Percentiles rank a stretch among this genome's conserved stretches.
Conservation (phyloP, 2,888 invertebrate genomes). For the Epinotia ramella region DNA sequence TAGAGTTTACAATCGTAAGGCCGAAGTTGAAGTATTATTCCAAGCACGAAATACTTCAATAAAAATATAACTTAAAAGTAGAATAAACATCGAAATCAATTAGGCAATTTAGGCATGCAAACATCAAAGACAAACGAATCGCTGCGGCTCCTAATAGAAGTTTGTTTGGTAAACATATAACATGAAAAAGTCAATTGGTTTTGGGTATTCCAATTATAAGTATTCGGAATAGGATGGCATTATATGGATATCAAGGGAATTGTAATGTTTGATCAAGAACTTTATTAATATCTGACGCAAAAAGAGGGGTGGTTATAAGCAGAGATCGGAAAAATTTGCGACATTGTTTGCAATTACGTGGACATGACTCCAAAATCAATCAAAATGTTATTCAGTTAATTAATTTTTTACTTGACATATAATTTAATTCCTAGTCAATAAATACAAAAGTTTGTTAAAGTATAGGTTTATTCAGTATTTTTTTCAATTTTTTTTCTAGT, state of each 20-base stretch:
- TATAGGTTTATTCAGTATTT: no score
- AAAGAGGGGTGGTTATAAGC: no score
- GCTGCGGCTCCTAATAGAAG: slow-evolving; percentile 4
- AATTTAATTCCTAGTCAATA: no score
- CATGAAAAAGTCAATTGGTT: slow-evolving; percentile 20
- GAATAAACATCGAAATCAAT: slow-evolving; percentile 23
- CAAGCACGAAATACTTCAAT: background rate
- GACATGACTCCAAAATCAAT: no score
- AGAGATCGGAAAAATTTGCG: no score
- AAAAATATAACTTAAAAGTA: background rate
- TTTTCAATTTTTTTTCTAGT: no score
- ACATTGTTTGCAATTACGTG: no score
- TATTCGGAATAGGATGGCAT: background rate
- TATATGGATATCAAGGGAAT: background rate
- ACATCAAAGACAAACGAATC: slow-evolving; percentile 37
- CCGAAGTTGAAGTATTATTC: slow-evolving; percentile 1
- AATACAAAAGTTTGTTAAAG: no score
- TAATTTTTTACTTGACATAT: no score
- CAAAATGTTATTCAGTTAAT: no score
- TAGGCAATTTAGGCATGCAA: slow-evolving; percentile 28
- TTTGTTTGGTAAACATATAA: slow-evolving; percentile 23
- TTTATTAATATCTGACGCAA: background rate
- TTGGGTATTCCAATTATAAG: slow-evolving; percentile 4
- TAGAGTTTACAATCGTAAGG: background rate
- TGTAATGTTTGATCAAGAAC: background rate